Evolutionary conservation across 2,797 vertebrate genomes (phyloP), one percentile per base, ranked within the genome.

Genomic region (Carduelis carduelis): DNA sequence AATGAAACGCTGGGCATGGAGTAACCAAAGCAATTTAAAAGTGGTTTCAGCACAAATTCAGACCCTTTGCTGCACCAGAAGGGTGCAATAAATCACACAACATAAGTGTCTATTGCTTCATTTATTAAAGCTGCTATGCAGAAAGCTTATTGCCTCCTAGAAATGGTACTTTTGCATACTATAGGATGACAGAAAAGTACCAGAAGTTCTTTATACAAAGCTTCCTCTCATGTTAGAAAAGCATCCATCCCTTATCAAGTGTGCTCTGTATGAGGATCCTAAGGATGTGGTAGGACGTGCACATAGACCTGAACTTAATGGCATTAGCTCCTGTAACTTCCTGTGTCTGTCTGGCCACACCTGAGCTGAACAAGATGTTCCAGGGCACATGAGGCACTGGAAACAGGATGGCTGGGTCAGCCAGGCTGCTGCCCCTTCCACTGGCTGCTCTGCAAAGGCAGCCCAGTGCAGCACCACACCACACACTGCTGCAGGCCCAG

Each of bases 401-500:
- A 27, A 56, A 52, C 6, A 26, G 43, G 12, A 28, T 28, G 22
- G n/a, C 35, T 46, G 39, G 10, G 32, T 39, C 46, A 64, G 59
- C 24, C 19, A 24, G 64, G 59, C 63, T 79, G 68, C 80, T 64
- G 28, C 55, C 41, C 37, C 64, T 44, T 89, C 64, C 50, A 12
- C 26, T 37, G 35, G 5, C 41, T 22, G n/a, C 35, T 53, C 57
- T 39, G 50, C 56, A 35, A 27, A 69, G 19, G 32, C 43, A 46
- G 61, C 30, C 26, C 4, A 12, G 24, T 0, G 0, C 15, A 6
- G 30, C 8, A 43, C 15, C 26, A 19, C 30, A 7, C 8, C 64
- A 12, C 0, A 6, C 20, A 18, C 43, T 20, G 61, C n/a, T 21
- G 3, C 23, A 4, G 9, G 57, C 66, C 28, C 23, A 13, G 28